Evolutionary conservation across 2,113 vertebrate species (phyloP), one percentile per base, ranked within the genome.

Genomic region (Gnathonemus echidnorhynchus): DNA sequence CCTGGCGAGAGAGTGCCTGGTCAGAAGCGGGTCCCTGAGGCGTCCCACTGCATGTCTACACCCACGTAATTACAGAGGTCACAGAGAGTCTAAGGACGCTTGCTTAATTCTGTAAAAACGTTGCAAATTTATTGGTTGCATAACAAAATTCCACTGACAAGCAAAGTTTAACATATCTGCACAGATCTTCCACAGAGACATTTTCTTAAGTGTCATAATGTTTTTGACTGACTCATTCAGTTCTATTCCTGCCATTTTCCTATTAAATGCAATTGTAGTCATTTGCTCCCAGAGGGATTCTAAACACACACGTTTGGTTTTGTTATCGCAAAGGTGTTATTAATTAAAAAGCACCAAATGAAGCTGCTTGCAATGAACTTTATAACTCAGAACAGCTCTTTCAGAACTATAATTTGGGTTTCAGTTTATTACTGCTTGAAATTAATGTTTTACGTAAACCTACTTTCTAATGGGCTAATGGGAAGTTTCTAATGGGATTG

Each of bases 1-100:
- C 98, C 98, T 99, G 77, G 7, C 91, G 88, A 66, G 27, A 66
- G 53, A 13, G 17, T 0, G 2, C 7, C 19, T 3, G 24, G 2
- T 21, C 21, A 58, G 35, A 56, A 35, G 35, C 13, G 4, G 5
- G 83, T 4, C 21, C 9, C 5, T n/a, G 45, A 52, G 17, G 15
- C 0, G 31, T 3, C 3, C 5, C 42, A 4, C 24, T 19, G 88
- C 21, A 10, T 39, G 42, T 19, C n/a, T 35, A 17, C 19, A 27
- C 2, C 24, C 42, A 5, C 8, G 10, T 46, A 21, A 88, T 62
- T 13, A 31, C n/a, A 31, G 62, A 11, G 62, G 2, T 24, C n/a
- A 5, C 62, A 31, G 10, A 66, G 9, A 27, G n/a, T 11, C 62
- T 70, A 27, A 11, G n/a, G 58, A 11, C 9, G 8, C 24, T 66